Evolutionary conservation across 2,888 invertebrate species (phyloP).

Genomic region (Leptinotarsa rubiginosa): DNA sequence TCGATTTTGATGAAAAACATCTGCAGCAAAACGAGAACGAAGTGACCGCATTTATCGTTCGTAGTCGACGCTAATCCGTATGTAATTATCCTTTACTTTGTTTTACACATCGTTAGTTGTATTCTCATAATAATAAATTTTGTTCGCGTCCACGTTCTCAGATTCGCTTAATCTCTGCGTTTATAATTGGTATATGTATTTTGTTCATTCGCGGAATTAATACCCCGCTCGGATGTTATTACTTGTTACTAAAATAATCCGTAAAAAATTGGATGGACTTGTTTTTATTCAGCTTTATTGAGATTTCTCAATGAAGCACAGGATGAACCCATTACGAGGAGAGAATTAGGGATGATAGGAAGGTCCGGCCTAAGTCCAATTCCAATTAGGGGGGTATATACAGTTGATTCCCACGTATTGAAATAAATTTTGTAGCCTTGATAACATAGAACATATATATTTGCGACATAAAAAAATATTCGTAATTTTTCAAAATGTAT

Average conservation of each 20-base stretch:
- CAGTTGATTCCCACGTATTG: too few species aligned
- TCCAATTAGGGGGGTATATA: too few species aligned
- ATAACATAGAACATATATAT: too few species aligned
- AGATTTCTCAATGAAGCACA: not conserved
- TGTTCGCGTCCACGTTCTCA: conserved; percentile 32
- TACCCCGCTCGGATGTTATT: conserved; percentile 21
- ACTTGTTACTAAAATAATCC: conserved; percentile 9
- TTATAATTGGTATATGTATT: conserved; percentile 36
- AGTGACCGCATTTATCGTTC: conserved; percentile 38
- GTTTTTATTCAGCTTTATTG: not conserved
- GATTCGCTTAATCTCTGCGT: conserved; percentile 38
- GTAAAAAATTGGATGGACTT: not conserved
- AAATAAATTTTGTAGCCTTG: too few species aligned
- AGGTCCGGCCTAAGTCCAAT: too few species aligned
- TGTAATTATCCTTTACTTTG: conserved; percentile 41
- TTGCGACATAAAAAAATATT: too few species aligned
- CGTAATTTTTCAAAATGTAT: too few species aligned
- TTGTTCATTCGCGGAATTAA: conserved; percentile 27
- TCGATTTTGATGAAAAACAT: conserved; percentile 38
- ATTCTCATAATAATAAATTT: conserved; percentile 38
- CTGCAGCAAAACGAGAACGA: conserved; percentile 36
- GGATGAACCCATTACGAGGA: not conserved
- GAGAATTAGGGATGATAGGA: too few species aligned
- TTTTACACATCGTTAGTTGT: conserved; percentile 44
- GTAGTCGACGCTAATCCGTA: conserved; percentile 40